A percentile compares a stretch with the other conserved stretches of the same genome.
phyloP scores from a whole-genome alignment of 2,113 vertebrate genomes.

The Hippolais icterina region DNA sequence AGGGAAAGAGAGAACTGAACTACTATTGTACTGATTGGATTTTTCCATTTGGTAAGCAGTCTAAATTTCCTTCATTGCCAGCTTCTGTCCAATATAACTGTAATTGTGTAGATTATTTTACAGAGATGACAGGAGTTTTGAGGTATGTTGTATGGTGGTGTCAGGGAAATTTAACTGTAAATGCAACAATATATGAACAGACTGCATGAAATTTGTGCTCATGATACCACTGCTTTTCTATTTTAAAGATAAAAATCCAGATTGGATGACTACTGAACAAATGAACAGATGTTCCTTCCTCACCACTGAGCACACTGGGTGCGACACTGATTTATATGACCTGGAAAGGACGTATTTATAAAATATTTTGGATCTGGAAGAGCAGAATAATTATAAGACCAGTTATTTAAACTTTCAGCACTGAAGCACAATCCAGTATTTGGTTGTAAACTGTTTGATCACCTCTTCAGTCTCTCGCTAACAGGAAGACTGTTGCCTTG shows the following conservation, averaged over 20 bases:
- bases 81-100: not conserved
- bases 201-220: not conserved
- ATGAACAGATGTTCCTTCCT: not conserved
- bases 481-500: not conserved
- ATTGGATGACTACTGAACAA: not conserved
- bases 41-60: not conserved
- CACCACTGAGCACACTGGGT: not conserved
- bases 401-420: not conserved
- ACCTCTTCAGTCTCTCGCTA: not conserved
- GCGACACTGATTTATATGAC: not conserved
- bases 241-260: not conserved
- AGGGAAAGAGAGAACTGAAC: not conserved
- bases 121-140: not conserved
- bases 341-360: not conserved
- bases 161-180: not conserved
- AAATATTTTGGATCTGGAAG: not conserved
- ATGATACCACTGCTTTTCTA: not conserved
- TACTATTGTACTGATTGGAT: not conserved
- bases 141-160: not conserved
- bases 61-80: not conserved
- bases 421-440: not conserved
- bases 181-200: not conserved
- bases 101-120: not conserved
- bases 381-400: not conserved
- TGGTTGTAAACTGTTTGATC: not conserved